phyloP scores from a whole-genome alignment of 2,888 invertebrate species.

The Odontothrips loti region DNA sequence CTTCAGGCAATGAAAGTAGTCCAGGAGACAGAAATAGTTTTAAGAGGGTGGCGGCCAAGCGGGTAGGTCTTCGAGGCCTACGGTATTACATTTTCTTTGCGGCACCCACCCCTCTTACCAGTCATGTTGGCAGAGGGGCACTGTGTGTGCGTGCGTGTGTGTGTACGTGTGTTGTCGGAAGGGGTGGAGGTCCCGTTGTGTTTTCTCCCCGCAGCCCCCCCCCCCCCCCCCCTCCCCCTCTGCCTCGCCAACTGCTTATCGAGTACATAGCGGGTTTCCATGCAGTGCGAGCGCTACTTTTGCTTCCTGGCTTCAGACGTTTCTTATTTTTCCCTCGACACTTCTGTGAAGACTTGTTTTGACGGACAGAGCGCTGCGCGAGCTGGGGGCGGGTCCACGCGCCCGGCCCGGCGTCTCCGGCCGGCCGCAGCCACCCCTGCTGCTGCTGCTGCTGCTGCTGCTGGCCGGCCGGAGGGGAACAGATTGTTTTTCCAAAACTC shows the following conservation, averaged over 20 bases:
- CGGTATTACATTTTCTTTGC: too few relatives aligned
- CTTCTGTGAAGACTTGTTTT: slow-evolving; percentile 13
- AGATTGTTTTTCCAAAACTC: slow-evolving; percentile 10
- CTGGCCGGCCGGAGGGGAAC: not conserved
- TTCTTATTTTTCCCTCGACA: not conserved
- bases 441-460: not conserved
- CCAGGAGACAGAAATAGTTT: too few relatives aligned
- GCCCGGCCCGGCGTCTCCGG: not conserved
- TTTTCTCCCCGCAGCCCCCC: not conserved
- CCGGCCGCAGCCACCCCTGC: not conserved
- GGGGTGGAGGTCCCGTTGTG: too few relatives aligned
- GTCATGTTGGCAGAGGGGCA: too few relatives aligned
- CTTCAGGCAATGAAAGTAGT: too few relatives aligned
- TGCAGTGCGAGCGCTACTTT: too few relatives aligned
- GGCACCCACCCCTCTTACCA: too few relatives aligned
- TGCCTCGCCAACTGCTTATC: not conserved
- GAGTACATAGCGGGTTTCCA: too few relatives aligned
- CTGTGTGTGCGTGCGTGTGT: not conserved
- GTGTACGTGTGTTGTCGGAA: too few relatives aligned
- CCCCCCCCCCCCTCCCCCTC: not conserved
- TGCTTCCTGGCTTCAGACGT: too few relatives aligned
- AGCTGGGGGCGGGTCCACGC: not conserved
- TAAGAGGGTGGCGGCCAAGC: too few relatives aligned
- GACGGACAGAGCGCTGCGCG: not conserved
- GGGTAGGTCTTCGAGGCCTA: too few relatives aligned